Evolutionary conservation across 1,140 invertebrate genomes (phyloP), one percentile per base, ranked within the genome.

Genomic region (Oreohelix idahoensis): DNA sequence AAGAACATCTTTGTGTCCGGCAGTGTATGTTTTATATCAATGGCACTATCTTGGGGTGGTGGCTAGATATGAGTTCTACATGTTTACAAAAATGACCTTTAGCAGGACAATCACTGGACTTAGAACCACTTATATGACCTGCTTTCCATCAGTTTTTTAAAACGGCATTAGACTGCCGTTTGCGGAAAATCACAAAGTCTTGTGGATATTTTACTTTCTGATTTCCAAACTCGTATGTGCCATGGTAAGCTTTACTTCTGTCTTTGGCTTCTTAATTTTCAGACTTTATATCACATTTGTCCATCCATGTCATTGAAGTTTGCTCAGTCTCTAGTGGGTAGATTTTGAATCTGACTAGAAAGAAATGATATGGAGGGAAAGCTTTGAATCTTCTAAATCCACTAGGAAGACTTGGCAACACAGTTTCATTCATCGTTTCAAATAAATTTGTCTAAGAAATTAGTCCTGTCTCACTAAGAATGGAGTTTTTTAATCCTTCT

Each of bases 361-460:
- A 10, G 11, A 42, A 1, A n/a, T 58, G 53, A 58, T 4, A 58
- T 58, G 26, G 23, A 39, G 71, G 26, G 15, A 39, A 1, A 5
- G 13, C 71, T 49, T 74, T 74, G 71, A 42, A 10, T 29, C 32
- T n/a, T 35, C 4, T 17, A 49, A 49, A 8, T 49, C 17, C 17
- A 49, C 10, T 42, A 0, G 8, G 75, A 53, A 11, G 29, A 58
- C 77, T 29, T 79, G 77, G 53, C 53, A 29, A 79, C 29, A 39
- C 35, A 38, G 23, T 23, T n/a, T n/a, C n/a, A 10, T 35, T 35
- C 77, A 79, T 79, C 58, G 32, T 58, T 32, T 79, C 77, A 79
- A 79, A 79, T 26, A 79, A 66, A 36, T 77, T 77, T 20, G 75
- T 2, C 17, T 63, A 38, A 1, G 77, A 79, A 29, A 63, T 58